Conservation (phyloP, 2,797 vertebrate species). For the Setipinna tenuifilis region DNA sequence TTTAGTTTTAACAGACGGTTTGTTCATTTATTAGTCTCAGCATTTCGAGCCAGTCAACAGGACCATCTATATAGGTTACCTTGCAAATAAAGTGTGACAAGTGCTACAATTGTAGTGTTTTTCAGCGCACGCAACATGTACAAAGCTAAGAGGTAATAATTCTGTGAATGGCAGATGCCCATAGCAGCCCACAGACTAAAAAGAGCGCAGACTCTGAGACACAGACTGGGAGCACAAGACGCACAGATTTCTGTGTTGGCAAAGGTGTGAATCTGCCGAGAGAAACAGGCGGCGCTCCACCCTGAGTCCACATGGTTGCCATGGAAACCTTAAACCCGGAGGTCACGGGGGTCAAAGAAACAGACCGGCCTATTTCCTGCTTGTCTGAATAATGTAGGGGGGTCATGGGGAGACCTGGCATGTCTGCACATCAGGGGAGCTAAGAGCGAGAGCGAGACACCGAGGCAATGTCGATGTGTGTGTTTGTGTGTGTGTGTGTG, state of each 20-base stretch:
- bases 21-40: too few relatives aligned
- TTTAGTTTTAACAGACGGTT: too few relatives aligned
- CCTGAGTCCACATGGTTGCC: neutral
- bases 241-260: neutral
- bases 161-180: neutral
- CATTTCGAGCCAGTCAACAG: too few relatives aligned
- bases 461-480: constrained; percentile 25
- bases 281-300: neutral
- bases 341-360: constrained; percentile 1
- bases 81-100: too few relatives aligned
- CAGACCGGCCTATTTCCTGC: constrained; percentile 34
- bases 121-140: neutral
- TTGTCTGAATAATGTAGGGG: constrained; percentile 30
- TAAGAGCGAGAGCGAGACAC: constrained; percentile 40
- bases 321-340: neutral
- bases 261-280: too few relatives aligned
- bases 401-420: constrained; percentile 22
- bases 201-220: neutral
- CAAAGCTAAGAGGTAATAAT: neutral
- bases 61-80: too few relatives aligned
- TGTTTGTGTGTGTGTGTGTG: constrained; percentile 22
- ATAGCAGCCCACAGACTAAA: neutral
- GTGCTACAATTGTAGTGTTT: neutral
- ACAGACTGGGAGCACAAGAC: neutral
- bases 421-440: constrained; percentile 35